Evolutionary conservation across 2,797 vertebrate genomes (phyloP).

Genomic region (Anguilla megastoma): DNA sequence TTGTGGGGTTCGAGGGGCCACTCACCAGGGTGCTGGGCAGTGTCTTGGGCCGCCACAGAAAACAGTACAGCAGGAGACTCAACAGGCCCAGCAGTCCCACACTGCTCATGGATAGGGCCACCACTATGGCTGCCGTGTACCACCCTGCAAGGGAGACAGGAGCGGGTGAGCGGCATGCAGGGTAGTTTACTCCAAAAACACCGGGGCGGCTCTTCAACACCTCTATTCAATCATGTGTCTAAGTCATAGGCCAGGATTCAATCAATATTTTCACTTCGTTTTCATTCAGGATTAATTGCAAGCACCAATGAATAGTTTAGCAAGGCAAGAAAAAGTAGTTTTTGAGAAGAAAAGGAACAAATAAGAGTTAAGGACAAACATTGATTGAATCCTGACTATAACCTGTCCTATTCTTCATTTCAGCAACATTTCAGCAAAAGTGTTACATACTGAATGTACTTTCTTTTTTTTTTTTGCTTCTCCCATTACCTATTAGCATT

Average conservation of each 20-base stretch:
- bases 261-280: not conserved
- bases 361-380: not conserved
- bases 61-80: constrained; percentile 48
- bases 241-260: not conserved
- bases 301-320: not conserved
- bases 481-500: not conserved
- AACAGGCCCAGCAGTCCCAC: constrained; percentile 39
- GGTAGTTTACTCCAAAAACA: not conserved
- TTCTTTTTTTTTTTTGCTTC: not conserved
- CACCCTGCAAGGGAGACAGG: constrained; percentile 54
- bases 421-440: not conserved
- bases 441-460: not conserved
- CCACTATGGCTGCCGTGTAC: constrained; percentile 44
- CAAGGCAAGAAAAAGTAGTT: not conserved
- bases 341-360: not conserved
- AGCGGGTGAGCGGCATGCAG: not conserved
- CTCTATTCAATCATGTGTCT: not conserved
- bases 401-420: not conserved
- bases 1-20: not conserved
- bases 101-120: constrained; percentile 45
- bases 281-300: not conserved
- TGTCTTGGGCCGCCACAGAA: constrained; percentile 63
- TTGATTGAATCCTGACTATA: not conserved
- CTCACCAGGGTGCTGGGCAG: constrained; percentile 69
- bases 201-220: not conserved